A percentile compares a stretch with the other conserved stretches of the same genome.
phyloP scores from a whole-genome alignment of 2,888 invertebrate species.

The Drosophila birchii region DNA sequence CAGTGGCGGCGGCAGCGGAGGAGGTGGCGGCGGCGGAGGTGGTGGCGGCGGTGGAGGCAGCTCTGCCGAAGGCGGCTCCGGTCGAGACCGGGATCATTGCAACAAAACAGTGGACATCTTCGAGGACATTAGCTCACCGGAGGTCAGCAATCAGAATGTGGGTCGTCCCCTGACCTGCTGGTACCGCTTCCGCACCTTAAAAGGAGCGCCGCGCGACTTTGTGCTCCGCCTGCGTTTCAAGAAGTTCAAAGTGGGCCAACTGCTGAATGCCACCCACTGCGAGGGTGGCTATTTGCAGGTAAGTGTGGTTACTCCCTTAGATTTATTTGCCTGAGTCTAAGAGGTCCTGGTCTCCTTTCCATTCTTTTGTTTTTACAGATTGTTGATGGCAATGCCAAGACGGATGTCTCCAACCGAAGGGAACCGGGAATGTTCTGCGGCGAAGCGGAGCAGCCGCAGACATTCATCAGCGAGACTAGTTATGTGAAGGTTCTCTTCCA shows the following conservation, averaged over 20 bases:
- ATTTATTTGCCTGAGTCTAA: conserved; percentile 70
- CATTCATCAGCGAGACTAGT: conserved; percentile 97
- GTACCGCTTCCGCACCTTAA: conserved; percentile 94
- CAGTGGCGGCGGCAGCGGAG: conserved; percentile 37
- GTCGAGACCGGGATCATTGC: conserved; percentile 90
- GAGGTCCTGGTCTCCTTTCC: conserved; percentile 33
- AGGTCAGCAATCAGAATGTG: conserved; percentile 92
- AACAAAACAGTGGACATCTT: conserved; percentile 97
- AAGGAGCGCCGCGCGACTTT: conserved; percentile 95
- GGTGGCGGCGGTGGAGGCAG: conserved; percentile 71
- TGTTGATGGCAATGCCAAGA: conserved; percentile 95
- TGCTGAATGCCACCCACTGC: conserved; percentile 94
- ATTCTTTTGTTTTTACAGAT: conserved; percentile 87
- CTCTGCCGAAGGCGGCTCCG: conserved; percentile 73
- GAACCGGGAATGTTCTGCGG: conserved; percentile 96
- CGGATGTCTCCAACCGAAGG: conserved; percentile 93
- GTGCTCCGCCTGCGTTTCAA: conserved; percentile 95
- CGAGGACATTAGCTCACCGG: conserved; percentile 95
- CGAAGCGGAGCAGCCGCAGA: conserved; percentile 96
- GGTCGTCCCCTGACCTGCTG: conserved; percentile 95
- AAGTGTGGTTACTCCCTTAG: conserved; percentile 58
- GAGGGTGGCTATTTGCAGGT: conserved; percentile 96
- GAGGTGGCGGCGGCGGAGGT: conserved; percentile 52
- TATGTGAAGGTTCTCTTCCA: conserved; percentile 96
- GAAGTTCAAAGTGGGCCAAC: conserved; percentile 95